Conservation (phyloP, 2,113 vertebrate species). For the Carassius carassius region DNA sequence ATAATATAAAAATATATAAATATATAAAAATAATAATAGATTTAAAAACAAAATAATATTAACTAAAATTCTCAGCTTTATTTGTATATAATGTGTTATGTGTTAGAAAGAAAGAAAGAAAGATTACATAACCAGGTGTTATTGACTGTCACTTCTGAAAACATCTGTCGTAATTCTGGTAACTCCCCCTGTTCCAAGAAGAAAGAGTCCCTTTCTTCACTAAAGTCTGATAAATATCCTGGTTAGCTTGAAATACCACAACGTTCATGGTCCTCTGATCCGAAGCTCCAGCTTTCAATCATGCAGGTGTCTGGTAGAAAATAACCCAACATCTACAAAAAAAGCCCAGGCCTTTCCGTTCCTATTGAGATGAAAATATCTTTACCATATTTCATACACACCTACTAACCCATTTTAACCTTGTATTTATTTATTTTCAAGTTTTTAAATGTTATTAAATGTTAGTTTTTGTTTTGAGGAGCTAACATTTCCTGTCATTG, state of each 20-base stretch:
- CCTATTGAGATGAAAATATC: background rate
- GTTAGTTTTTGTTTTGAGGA: background rate
- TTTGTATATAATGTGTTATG: background rate
- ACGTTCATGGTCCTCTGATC: background rate
- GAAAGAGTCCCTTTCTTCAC: background rate
- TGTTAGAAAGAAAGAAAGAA: background rate
- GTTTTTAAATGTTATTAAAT: background rate
- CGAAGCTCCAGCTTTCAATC: background rate
- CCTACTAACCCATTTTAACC: background rate
- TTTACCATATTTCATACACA: background rate
- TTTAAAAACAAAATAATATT: no score
- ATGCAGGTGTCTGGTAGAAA: slow-evolving; percentile 42
- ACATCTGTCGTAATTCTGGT: slow-evolving; percentile 12
- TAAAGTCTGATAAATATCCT: slow-evolving; percentile 40
- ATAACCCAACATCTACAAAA: slow-evolving; percentile 42
- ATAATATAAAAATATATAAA: background rate
- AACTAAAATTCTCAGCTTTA: no score
- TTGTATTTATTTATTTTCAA: background rate
- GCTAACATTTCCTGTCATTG: background rate
- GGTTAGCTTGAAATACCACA: slow-evolving; percentile 36
- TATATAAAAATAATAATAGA: background rate
- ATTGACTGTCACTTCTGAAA: slow-evolving; percentile 3
- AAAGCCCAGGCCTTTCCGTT: background rate
- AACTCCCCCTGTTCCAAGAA: slow-evolving; percentile 8
- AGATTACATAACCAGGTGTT: background rate